These are phyloP conservation scores for Ectropis grisescens DNA, from an alignment of 1,140 invertebrate species.

Conservation along the genomic window DNA sequence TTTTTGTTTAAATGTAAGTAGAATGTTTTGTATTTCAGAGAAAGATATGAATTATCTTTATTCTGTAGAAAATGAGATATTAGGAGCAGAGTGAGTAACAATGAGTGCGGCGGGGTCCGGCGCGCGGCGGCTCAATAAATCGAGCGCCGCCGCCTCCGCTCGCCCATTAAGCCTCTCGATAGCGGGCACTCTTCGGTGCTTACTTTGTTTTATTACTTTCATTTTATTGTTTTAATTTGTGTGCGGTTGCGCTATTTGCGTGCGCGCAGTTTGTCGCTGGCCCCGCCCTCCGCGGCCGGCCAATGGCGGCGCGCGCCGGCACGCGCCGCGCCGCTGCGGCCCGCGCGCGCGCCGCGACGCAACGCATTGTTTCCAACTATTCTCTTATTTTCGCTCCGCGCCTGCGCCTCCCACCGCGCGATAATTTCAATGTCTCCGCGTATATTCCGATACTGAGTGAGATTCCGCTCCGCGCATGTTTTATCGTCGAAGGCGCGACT, in stretches of 20 bases:
- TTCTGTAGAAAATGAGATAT: too few relatives aligned
- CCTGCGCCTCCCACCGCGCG: slow-evolving; percentile 56
- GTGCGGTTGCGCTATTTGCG: slow-evolving; percentile 63
- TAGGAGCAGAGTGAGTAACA: too few relatives aligned
- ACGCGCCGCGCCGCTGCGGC: slow-evolving; percentile 19
- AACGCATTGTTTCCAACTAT: slow-evolving; percentile 59
- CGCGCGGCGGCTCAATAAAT: slow-evolving; percentile 49
- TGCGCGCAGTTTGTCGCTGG: slow-evolving; percentile 62
- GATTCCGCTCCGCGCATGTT: slow-evolving; percentile 52
- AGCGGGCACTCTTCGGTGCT: slow-evolving; percentile 47
- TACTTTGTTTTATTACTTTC: slow-evolving; percentile 64
- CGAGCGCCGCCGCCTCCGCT: slow-evolving; percentile 42
- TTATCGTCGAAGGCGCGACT: slow-evolving; percentile 45
- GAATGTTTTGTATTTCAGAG: too few relatives aligned
- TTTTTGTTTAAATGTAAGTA: too few relatives aligned
- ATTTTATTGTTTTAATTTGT: slow-evolving; percentile 70
- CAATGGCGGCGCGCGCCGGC: slow-evolving; percentile 32
- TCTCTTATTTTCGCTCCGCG: slow-evolving; percentile 56
- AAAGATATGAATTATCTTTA: too few relatives aligned
- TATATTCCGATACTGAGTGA: slow-evolving; percentile 63
- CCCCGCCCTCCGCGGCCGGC: slow-evolving; percentile 50
- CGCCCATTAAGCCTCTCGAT: slow-evolving; percentile 63
- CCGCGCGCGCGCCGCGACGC: slow-evolving; percentile 36
- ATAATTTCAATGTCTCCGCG: slow-evolving; percentile 63
- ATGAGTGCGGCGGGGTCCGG: slow-evolving; percentile 3